Evolutionary conservation across 1,140 invertebrate species (phyloP).

Genomic region (Melitaea cinxia): DNA sequence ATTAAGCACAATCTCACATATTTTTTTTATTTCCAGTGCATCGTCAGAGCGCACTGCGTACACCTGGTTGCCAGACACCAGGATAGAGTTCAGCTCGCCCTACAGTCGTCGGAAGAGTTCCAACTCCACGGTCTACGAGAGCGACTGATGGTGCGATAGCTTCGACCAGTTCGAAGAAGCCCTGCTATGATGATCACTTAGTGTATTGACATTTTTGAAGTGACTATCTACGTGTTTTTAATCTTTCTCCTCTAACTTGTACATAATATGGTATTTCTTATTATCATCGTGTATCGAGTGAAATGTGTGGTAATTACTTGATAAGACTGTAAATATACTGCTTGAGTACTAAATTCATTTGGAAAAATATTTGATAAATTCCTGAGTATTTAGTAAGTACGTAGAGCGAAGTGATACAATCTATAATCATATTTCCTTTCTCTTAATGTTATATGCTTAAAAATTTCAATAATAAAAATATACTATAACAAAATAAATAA

Average conservation of each 20-base stretch:
- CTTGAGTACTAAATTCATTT: background rate
- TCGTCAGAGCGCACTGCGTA: slow-evolving; percentile 80
- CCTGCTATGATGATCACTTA: slow-evolving; percentile 64
- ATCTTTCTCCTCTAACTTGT: slow-evolving; percentile 7
- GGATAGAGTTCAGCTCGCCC: slow-evolving; percentile 73
- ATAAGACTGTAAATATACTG: background rate
- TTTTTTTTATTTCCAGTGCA: slow-evolving; percentile 66
- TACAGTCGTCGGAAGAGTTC: slow-evolving; percentile 70
- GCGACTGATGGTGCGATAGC: slow-evolving; percentile 74
- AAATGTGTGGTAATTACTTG: background rate
- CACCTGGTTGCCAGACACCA: slow-evolving; percentile 76
- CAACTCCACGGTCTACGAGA: slow-evolving; percentile 78
- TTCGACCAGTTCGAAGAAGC: slow-evolving; percentile 74
- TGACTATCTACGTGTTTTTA: slow-evolving; percentile 10
- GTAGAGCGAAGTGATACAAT: background rate
- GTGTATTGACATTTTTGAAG: slow-evolving; percentile 27
- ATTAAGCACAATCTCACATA: background rate
- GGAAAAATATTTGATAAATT: background rate
- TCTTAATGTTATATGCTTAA: background rate
- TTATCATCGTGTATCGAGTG: background rate
- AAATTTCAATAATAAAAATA: background rate
- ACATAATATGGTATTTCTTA: slow-evolving; percentile 15
- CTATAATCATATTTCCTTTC: background rate
- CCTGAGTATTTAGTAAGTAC: background rate
- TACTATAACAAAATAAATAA: slow-evolving; percentile 13